phyloP scores from a whole-genome alignment of 1,140 invertebrate species.

The Drosophila oshimai region DNA sequence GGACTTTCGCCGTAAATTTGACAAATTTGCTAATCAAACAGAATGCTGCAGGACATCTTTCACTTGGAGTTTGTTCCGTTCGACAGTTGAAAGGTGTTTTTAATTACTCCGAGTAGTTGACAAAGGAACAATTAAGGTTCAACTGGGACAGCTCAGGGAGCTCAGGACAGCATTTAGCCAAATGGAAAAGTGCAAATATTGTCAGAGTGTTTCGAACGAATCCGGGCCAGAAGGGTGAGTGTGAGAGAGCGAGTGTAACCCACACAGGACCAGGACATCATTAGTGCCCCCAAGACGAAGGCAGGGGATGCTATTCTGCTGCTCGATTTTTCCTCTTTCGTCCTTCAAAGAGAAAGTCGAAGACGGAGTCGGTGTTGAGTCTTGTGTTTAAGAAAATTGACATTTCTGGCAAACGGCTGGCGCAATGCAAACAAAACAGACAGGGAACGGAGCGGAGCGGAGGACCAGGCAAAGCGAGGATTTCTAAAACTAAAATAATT shows the following conservation, averaged over 20 bases:
- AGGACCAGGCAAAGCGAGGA: conserved; percentile 19
- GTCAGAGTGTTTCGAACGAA: conserved; percentile 18
- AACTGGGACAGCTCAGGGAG: conserved; percentile 32
- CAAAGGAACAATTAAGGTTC: conserved; percentile 67
- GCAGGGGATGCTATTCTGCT: conserved; percentile 1
- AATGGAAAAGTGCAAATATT: conserved; percentile 82
- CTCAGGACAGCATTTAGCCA: conserved; percentile 67
- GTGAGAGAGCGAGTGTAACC: conserved; percentile 34
- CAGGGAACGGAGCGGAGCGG: conserved; percentile 14
- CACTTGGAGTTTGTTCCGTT: conserved; percentile 8
- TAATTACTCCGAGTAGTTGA: conserved; percentile 76
- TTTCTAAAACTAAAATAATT: conserved; percentile 81
- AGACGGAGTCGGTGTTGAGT: conserved; percentile 2
- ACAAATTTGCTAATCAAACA: conserved; percentile 79
- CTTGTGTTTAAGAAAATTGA: conserved; percentile 54
- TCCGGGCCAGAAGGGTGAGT: conserved; percentile 9
- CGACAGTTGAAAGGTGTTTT: conserved; percentile 79
- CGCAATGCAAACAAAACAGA: too few species aligned
- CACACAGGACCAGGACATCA: conserved; percentile 76
- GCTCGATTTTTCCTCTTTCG: conserved; percentile 27
- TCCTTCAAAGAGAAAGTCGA: conserved; percentile 38
- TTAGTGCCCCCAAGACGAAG: conserved; percentile 52
- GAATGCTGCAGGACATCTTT: conserved; percentile 39
- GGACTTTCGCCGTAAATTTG: conserved; percentile 64
- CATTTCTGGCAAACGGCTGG: conserved; percentile 45